phyloP scores from a whole-genome alignment of 2,888 invertebrate genomes.

The Boloria selene region DNA sequence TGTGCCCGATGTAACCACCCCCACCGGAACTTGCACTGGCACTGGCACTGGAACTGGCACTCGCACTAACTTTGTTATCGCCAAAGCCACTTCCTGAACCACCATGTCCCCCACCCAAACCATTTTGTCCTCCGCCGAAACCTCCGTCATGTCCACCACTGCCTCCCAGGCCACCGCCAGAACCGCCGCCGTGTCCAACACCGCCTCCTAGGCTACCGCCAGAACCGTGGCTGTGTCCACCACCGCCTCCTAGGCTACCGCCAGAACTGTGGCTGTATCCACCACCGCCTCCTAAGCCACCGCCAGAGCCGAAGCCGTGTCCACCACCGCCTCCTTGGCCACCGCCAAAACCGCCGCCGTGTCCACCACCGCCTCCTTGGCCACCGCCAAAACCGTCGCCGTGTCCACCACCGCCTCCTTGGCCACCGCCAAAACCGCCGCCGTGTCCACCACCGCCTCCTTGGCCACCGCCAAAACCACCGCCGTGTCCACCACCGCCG shows the following conservation, averaged over 20 bases:
- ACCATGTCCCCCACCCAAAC: slow-evolving; percentile 38
- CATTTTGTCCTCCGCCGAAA: slow-evolving; percentile 46
- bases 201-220: slow-evolving; percentile 27
- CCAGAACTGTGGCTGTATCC: slow-evolving; percentile 44
- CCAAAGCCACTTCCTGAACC: slow-evolving; percentile 38
- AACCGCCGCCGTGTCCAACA: neutral
- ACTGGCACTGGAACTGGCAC: too few species aligned
- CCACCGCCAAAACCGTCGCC: slow-evolving; percentile 17
- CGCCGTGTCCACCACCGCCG: slow-evolving; percentile 34
- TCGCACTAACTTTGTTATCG: slow-evolving; percentile 21
- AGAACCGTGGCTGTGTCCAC: too few species aligned
- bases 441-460: slow-evolving; percentile 38
- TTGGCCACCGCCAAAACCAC: slow-evolving; percentile 40
- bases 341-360: too few species aligned
- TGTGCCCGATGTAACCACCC: slow-evolving; percentile 32
- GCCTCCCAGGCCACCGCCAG: neutral
- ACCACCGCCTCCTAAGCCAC: too few species aligned
- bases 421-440: slow-evolving; percentile 31
- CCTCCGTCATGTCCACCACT: slow-evolving; percentile 34
- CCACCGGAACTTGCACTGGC: slow-evolving; percentile 31
- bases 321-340: too few species aligned
- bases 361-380: too few species aligned
- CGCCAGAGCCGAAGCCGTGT: too few species aligned
- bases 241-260: slow-evolving; percentile 33
- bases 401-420: slow-evolving; percentile 6